These are phyloP conservation scores for Rotaria magnacalcarata DNA, from an alignment of 2,888 invertebrate species.

Conservation along the genomic window DNA sequence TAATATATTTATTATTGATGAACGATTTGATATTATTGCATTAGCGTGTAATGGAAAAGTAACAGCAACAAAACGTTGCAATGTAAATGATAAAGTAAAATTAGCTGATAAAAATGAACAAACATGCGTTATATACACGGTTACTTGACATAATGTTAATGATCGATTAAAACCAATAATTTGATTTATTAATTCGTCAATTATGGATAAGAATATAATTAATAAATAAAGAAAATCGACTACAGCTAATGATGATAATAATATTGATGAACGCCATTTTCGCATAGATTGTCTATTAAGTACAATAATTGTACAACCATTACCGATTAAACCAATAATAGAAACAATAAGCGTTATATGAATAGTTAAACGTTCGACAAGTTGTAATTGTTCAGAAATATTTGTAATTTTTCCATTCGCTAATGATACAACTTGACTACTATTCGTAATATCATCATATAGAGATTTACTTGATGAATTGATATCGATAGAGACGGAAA, in stretches of 20 bases:
- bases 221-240: constrained; percentile 22
- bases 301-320: constrained; percentile 22
- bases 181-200: background rate
- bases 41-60: constrained; percentile 37
- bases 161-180: background rate
- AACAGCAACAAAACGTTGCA: constrained; percentile 45
- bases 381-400: background rate
- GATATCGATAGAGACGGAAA: background rate
- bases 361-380: constrained; percentile 19
- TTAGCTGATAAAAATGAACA: constrained; percentile 45
- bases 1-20: background rate
- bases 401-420: background rate
- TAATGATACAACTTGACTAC: background rate
- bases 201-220: constrained; percentile 32
- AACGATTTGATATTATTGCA: constrained; percentile 36
- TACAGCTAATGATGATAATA: background rate
- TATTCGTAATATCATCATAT: too few relatives aligned
- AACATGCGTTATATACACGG: constrained; percentile 41
- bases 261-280: constrained; percentile 26
- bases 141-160: constrained; percentile 36
- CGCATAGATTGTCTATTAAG: constrained; percentile 2
- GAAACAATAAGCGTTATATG: constrained; percentile 25
- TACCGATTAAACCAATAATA: background rate
- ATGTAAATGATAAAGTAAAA: constrained; percentile 44
- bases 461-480: background rate